Conservation (phyloP, 2,797 vertebrate species). For the Chelidonichthys spinosus region DNA sequence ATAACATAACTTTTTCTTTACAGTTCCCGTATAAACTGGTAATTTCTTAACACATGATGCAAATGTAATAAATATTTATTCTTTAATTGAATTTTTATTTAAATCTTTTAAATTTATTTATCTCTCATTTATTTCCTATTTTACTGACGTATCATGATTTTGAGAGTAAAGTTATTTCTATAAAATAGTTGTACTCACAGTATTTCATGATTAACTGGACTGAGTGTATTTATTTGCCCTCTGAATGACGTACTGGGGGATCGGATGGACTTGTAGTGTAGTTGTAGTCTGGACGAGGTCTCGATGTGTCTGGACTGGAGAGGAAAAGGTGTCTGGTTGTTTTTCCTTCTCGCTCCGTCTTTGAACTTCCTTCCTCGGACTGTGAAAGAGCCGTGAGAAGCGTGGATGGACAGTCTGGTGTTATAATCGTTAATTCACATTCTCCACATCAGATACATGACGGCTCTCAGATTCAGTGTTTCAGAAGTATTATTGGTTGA, state of each 20-base stretch:
- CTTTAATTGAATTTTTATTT: too few relatives aligned
- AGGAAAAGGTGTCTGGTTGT: conserved; percentile 46
- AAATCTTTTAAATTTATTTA: not conserved
- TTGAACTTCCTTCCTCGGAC: conserved; percentile 36
- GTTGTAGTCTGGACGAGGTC: conserved; percentile 47
- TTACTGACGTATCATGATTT: not conserved
- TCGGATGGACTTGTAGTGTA: conserved; percentile 21
- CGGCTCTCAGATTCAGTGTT: not conserved
- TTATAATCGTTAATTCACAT: not conserved
- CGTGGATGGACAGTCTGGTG: not conserved
- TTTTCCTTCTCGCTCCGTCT: conserved; percentile 24
- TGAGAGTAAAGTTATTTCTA: not conserved
- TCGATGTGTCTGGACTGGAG: conserved; percentile 26
- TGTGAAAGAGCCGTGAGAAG: not conserved
- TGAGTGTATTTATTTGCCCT: not conserved
- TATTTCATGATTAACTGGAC: not conserved
- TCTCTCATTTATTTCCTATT: not conserved
- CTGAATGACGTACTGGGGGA: conserved; percentile 2
- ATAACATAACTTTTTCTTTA: too few relatives aligned
- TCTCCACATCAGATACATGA: not conserved
- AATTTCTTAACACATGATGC: too few relatives aligned
- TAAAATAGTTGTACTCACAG: not conserved
- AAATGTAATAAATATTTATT: too few relatives aligned
- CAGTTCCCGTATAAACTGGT: too few relatives aligned
- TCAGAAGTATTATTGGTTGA: not conserved